Evolutionary conservation across 2,888 invertebrate genomes (phyloP).

Genomic region (Bedellia somnulentella): DNA sequence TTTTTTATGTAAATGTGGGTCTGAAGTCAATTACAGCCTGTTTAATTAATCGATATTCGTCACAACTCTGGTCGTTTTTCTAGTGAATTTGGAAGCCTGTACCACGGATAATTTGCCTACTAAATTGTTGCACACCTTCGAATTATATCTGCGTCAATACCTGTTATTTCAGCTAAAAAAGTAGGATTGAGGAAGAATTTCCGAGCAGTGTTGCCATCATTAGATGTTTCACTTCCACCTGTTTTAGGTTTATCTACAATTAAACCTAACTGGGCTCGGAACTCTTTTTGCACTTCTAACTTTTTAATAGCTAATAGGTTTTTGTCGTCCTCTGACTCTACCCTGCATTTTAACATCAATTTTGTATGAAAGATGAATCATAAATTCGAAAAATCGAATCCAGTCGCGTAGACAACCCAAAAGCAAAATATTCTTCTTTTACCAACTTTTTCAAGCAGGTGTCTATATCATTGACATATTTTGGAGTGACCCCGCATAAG

Average conservation of each 20-base stretch:
- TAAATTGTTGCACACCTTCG: not conserved
- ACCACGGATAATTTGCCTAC: not conserved
- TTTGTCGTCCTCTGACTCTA: slow-evolving; percentile 9
- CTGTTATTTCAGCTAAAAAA: slow-evolving; percentile 15
- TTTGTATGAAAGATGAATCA: slow-evolving; percentile 20
- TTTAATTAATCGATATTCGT: slow-evolving; percentile 10
- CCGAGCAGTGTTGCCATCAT: slow-evolving; percentile 10
- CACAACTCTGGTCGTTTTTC: slow-evolving; percentile 13
- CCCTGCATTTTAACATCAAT: slow-evolving; percentile 16
- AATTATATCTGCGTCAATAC: slow-evolving; percentile 15
- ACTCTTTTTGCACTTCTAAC: slow-evolving; percentile 6
- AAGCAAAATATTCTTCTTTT: slow-evolving; percentile 11
- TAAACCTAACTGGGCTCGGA: slow-evolving; percentile 6
- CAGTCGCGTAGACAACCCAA: slow-evolving; percentile 17
- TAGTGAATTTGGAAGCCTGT: slow-evolving; percentile 4
- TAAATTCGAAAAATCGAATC: slow-evolving; percentile 16
- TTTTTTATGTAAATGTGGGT: no score
- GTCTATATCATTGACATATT: slow-evolving; percentile 18
- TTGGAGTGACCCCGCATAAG: slow-evolving; percentile 17
- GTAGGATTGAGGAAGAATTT: no score
- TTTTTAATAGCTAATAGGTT: slow-evolving; percentile 7
- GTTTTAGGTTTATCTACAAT: slow-evolving; percentile 11
- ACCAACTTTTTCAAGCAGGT: slow-evolving; percentile 10
- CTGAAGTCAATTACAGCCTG: no score
- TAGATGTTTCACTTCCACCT: slow-evolving; percentile 10